Evolutionary conservation across 2,113 vertebrate species (phyloP), one percentile per base, ranked within the genome.

Genomic region (Bolborhynchus lineola): DNA sequence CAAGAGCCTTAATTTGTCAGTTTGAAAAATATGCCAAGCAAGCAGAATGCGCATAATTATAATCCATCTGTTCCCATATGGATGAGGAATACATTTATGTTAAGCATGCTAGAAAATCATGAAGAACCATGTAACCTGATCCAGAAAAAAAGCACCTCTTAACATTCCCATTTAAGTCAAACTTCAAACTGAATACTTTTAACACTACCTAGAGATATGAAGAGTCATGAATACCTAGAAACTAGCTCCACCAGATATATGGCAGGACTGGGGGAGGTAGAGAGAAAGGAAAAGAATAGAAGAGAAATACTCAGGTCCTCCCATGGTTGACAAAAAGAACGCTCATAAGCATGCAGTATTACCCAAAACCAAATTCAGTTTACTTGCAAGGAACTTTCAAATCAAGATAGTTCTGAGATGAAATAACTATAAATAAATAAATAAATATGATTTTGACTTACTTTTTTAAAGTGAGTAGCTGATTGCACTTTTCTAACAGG

Each of bases 401-500:
- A 86, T n/a, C 24, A 90, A 64, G 41, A 23, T 4, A 25, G 8
- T n/a, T 76, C 25, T 72, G 3, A 87, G 31, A 49, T 29, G 1
- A 70, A 85, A 4, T 35, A 90, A 57, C 26, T 50, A 7, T 4
- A 47, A 68, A 39, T 24, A 6, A 2, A 57, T 8, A 55, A 8
- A 59, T 23, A 57, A 21, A 21, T 14, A 21, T 7, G 7, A 79
- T 67, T 64, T 24, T 44, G 89, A 84, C 98, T 82, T 97, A 99
- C 99, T 98, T 93, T 98, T 98, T 99, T 99, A 90, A 99, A 99
- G 94, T 99, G 99, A 79, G 99, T 99, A 6, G 99, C 99, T 23
- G 99, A 99, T 86, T 99, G 99, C 88, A 99, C 99, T 97, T 99
- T 99, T 64, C 99, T 97, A 47, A 99, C 99, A 4, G 99, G 99